Percentiles rank a stretch among this genome's conserved stretches.
These are phyloP conservation scores for Agrochola circellaris DNA, from an alignment of 2,888 invertebrate species.

Conservation along the genomic window DNA sequence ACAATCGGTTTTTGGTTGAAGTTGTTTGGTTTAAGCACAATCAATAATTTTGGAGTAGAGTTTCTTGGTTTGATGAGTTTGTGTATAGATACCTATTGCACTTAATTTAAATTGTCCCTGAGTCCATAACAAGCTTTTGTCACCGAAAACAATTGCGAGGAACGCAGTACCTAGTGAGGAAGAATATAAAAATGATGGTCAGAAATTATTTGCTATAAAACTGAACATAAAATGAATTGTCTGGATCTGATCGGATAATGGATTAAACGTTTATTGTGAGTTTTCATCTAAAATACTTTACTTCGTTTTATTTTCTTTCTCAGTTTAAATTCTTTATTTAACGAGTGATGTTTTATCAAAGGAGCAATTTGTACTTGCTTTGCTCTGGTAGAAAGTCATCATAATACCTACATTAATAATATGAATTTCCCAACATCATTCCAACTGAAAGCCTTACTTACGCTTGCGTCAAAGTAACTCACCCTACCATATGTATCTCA, in stretches of 20 bases:
- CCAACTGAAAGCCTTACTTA: constrained; percentile 3
- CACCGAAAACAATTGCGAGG: not conserved
- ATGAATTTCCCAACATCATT: constrained; percentile 11
- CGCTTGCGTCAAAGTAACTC: constrained; percentile 25
- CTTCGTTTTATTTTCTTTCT: not conserved
- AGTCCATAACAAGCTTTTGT: not conserved
- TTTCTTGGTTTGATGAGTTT: not conserved
- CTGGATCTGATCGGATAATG: constrained; percentile 9
- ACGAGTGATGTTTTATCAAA: not conserved
- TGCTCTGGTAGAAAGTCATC: not conserved
- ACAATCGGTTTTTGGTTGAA: constrained; percentile 23
- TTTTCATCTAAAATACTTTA: not conserved
- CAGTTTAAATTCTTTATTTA: not conserved
- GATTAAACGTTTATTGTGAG: constrained; percentile 30
- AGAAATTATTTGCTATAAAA: constrained; percentile 24
- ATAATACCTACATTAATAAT: constrained; percentile 20
- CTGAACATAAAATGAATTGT: constrained; percentile 19
- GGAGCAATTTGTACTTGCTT: constrained; percentile 1
- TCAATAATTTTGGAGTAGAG: not conserved
- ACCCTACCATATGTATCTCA: constrained; percentile 22
- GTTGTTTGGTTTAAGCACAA: not conserved
- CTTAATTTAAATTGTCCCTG: not conserved
- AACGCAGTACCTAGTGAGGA: not conserved
- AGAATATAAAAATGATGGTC: constrained; percentile 12
- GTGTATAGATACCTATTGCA: not conserved